Conservation (phyloP, 2,888 invertebrate species). For the Kryphioiulus occultus region DNA sequence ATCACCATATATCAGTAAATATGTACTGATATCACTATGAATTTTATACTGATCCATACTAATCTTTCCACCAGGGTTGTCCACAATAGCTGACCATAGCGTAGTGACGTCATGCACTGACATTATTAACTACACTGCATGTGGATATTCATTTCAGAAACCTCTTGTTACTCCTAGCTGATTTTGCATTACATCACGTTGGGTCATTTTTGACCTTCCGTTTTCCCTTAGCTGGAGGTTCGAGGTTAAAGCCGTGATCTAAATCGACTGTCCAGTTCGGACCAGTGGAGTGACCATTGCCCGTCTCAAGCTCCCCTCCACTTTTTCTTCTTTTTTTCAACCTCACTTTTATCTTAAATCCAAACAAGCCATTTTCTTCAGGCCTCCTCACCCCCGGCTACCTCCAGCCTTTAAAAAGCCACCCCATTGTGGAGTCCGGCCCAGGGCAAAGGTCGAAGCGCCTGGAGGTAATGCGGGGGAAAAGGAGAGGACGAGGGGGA, state of each 20-base stretch:
- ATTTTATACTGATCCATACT: too few species aligned
- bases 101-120: too few species aligned
- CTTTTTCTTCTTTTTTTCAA: neutral
- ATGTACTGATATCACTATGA: too few species aligned
- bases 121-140: too few species aligned
- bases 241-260: neutral
- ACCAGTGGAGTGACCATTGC: conserved; percentile 4
- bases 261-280: neutral
- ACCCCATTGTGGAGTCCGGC: conserved; percentile 30
- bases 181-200: neutral
- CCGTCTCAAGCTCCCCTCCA: neutral
- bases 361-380: conserved; percentile 32
- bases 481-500: conserved; percentile 12
- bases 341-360: conserved; percentile 25
- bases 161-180: neutral
- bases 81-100: too few species aligned
- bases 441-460: conserved; percentile 28
- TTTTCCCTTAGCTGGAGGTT: neutral
- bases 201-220: neutral
- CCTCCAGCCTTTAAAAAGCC: conserved; percentile 27
- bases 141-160: too few species aligned
- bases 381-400: conserved; percentile 18
- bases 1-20: too few species aligned
- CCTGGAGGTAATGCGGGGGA: neutral
- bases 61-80: too few species aligned